Percentiles rank a stretch among this genome's conserved stretches.
These are phyloP conservation scores for Antedon mediterranea DNA, from an alignment of 53 echinoderm and acorn worm species.

Conservation along the genomic window DNA sequence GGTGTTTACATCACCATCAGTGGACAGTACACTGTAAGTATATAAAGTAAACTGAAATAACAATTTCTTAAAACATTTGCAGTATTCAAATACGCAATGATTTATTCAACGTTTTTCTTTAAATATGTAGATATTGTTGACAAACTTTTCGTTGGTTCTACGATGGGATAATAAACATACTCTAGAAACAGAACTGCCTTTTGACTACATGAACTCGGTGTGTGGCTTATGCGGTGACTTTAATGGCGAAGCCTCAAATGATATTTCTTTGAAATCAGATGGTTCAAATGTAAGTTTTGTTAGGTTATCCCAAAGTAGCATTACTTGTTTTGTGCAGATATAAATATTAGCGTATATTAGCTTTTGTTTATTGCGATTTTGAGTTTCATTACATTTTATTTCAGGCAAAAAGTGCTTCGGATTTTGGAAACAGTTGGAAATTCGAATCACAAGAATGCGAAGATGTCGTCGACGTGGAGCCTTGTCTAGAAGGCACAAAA, in stretches of 20 bases:
- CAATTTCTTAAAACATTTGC: too few species aligned
- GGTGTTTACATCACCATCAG: slow-evolving; percentile 13
- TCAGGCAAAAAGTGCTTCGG: slow-evolving; percentile 23
- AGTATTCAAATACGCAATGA: too few species aligned
- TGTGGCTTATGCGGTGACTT: slow-evolving; percentile 5
- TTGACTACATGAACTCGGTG: not conserved
- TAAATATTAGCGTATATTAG: too few species aligned
- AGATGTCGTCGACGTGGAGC: slow-evolving; percentile 17
- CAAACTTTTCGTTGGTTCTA: not conserved
- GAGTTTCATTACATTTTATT: too few species aligned
- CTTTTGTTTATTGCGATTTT: not conserved
- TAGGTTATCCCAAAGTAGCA: too few species aligned
- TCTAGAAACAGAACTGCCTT: not conserved
- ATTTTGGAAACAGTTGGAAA: slow-evolving; percentile 82
- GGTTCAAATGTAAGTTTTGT: too few species aligned
- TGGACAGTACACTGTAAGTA: too few species aligned
- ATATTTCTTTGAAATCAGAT: too few species aligned
- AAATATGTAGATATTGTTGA: not conserved
- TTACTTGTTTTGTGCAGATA: too few species aligned
- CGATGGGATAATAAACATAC: not conserved
- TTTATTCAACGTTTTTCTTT: too few species aligned
- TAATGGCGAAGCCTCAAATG: not conserved
- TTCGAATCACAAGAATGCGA: not conserved
- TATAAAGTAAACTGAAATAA: too few species aligned
- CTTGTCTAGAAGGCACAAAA: slow-evolving; percentile 31